phyloP scores from a whole-genome alignment of 2,797 vertebrate genomes.

The Anisognathus igniventris region DNA sequence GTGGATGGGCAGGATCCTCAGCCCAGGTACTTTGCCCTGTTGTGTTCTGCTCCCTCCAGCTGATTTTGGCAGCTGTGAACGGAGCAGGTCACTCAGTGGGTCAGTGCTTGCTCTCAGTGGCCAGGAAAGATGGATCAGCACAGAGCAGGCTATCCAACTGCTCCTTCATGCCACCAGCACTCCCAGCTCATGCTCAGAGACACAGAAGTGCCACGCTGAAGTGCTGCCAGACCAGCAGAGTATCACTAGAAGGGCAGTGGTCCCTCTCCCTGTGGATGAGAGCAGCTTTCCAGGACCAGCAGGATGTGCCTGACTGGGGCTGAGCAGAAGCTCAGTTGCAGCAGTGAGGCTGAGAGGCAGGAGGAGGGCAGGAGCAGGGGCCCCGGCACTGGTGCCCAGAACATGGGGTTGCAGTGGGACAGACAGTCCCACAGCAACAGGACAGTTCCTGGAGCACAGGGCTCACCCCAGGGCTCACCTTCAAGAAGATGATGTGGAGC shows the following conservation, averaged over 20 bases:
- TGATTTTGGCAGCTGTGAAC: background rate
- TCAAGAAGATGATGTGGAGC: background rate
- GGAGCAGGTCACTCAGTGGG: fast-evolving
- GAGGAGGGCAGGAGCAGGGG: background rate
- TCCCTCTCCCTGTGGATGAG: background rate
- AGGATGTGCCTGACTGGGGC: background rate
- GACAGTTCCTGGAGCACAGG: fast-evolving
- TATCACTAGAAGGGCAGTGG: background rate
- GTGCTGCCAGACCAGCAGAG: background rate
- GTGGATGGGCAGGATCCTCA: background rate
- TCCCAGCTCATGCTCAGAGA: background rate
- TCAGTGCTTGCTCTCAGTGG: background rate
- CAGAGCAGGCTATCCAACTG: background rate
- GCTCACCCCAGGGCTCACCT: background rate
- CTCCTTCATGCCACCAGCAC: background rate
- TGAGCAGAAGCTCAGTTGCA: background rate
- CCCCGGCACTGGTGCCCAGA: background rate
- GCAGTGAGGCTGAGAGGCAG: background rate
- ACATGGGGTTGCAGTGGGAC: background rate
- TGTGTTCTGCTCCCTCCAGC: background rate
- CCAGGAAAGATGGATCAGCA: fast-evolving
- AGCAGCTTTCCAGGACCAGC: fast-evolving
- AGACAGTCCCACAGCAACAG: background rate
- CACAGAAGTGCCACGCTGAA: fast-evolving
- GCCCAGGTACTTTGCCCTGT: background rate